These are phyloP conservation scores for Stenoptilia bipunctidactyla DNA, from an alignment of 2,888 invertebrate genomes.

Conservation along the genomic window DNA sequence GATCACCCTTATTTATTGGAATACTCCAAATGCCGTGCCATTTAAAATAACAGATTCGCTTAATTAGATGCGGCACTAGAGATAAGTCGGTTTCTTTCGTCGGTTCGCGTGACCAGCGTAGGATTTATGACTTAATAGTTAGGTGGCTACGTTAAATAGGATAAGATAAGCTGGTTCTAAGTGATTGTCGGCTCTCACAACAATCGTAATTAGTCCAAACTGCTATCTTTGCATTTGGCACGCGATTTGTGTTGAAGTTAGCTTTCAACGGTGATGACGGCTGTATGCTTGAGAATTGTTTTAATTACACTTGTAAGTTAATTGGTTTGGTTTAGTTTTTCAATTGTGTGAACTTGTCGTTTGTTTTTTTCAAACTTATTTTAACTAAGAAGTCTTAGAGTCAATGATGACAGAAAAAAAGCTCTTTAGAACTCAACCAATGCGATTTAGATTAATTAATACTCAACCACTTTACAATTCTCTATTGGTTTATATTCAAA, in stretches of 20 bases:
- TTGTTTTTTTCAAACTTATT: too few relatives aligned
- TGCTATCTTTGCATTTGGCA: constrained; percentile 55
- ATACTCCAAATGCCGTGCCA: background rate
- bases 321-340: too few relatives aligned
- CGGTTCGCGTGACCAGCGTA: constrained; percentile 56
- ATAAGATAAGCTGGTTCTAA: constrained; percentile 68
- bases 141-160: constrained; percentile 64
- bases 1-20: background rate
- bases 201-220: constrained; percentile 70
- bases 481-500: too few relatives aligned
- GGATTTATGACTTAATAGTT: constrained; percentile 70
- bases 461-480: too few relatives aligned
- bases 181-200: constrained; percentile 70
- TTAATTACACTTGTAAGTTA: too few relatives aligned
- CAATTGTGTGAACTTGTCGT: too few relatives aligned
- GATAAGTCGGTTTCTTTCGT: constrained; percentile 60
- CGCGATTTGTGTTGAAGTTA: constrained; percentile 59
- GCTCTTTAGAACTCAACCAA: too few relatives aligned
- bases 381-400: too few relatives aligned
- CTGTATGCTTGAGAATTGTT: background rate
- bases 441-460: too few relatives aligned
- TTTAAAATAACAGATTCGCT: constrained; percentile 35
- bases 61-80: constrained; percentile 56
- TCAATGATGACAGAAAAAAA: too few relatives aligned
- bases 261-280: constrained; percentile 19